Percentiles rank a stretch among this genome's conserved stretches.
These are phyloP conservation scores for Melanotaenia maccullochi DNA, from an alignment of 2,797 vertebrate genomes.

Conservation along the genomic window DNA sequence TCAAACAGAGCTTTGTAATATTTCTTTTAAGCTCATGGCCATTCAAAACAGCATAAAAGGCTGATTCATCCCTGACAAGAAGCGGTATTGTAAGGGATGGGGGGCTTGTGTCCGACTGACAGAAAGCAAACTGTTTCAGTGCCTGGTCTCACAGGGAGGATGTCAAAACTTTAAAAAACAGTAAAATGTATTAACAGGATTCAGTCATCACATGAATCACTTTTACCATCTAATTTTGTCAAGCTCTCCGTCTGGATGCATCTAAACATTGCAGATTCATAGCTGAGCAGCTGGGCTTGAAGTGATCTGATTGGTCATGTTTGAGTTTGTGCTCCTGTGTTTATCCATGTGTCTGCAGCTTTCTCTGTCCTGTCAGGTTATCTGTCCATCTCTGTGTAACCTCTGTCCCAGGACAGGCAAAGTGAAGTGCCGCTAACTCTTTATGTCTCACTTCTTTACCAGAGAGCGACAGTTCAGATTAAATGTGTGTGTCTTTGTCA, in stretches of 20 bases:
- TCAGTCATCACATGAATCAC: not conserved
- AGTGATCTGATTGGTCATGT: slow-evolving; percentile 8
- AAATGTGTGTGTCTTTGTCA: not conserved
- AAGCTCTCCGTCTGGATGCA: not conserved
- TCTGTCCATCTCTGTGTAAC: slow-evolving; percentile 8
- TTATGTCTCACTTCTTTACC: not conserved
- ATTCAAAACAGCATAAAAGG: slow-evolving; percentile 28
- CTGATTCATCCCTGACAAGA: slow-evolving; percentile 14
- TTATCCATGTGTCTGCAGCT: slow-evolving; percentile 19
- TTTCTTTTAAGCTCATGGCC: slow-evolving; percentile 3
- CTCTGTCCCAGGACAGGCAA: not conserved
- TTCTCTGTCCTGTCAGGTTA: slow-evolving; percentile 20
- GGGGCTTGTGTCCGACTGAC: slow-evolving; percentile 2
- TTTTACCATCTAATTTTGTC: not conserved
- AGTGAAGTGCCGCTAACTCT: not conserved
- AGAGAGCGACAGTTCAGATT: not conserved
- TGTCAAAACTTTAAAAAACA: not conserved
- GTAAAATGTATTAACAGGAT: not conserved
- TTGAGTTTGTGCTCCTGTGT: not conserved
- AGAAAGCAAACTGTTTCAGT: slow-evolving; percentile 1
- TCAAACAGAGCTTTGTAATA: slow-evolving; percentile 34
- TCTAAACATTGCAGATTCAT: not conserved
- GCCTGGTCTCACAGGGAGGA: not conserved
- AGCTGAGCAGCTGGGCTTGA: not conserved
- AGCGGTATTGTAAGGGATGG: not conserved